Percentiles rank a stretch among this genome's conserved stretches.
Evolutionary conservation across 2,113 vertebrate species (phyloP).

Genomic region (Struthidea cinerea): DNA sequence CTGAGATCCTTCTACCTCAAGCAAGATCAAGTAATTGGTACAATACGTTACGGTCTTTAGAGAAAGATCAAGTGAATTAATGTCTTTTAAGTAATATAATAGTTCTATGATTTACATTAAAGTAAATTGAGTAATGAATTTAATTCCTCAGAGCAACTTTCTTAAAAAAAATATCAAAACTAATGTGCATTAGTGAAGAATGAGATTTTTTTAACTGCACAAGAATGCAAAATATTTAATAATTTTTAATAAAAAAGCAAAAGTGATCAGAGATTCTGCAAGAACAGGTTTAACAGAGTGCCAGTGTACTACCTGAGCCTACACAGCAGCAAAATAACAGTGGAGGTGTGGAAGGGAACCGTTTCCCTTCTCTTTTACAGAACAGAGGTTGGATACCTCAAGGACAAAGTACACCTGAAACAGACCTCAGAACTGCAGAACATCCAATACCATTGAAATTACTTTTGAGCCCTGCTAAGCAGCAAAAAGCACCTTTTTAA

Average conservation of each 20-base stretch:
- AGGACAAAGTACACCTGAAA: background rate
- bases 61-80: conserved; percentile 44
- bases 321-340: background rate
- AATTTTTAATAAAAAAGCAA: background rate
- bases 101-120: background rate
- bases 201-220: background rate
- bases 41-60: conserved; percentile 11
- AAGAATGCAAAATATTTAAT: background rate
- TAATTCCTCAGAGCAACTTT: background rate
- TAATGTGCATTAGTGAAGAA: background rate
- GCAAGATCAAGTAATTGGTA: conserved; percentile 48
- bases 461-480: background rate
- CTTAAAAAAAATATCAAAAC: background rate
- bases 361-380: background rate
- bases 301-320: background rate
- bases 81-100: conserved; percentile 22
- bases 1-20: conserved; percentile 34
- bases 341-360: background rate
- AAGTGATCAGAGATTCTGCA: background rate
- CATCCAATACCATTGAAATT: background rate
- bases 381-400: background rate
- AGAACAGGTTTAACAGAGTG: background rate
- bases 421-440: background rate
- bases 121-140: conserved; percentile 16
- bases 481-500: background rate